Base-by-base conservation (phyloP, 1,140 invertebrate genomes). In the Anoplophora glabripennis region DNA sequence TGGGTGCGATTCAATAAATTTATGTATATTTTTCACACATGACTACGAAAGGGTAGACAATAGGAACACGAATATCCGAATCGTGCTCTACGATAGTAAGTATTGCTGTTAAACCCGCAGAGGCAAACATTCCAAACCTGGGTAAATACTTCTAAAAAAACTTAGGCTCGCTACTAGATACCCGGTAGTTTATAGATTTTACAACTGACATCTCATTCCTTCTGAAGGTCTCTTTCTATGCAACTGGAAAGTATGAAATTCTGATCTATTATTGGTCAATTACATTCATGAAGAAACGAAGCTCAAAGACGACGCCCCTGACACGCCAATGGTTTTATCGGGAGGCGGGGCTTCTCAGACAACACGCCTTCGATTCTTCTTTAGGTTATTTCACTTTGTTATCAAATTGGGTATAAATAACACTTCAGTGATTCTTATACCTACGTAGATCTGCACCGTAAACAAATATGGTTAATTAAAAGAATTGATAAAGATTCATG, bases 381-480 rank as follows among this genome's bases (percentile, higher is more conserved):
- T 5, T 36, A 14, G 12, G 33, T 34, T 49, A 49, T 4, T 12
- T 49, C 28, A 3, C 2, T 5, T 28, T 28, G 21, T 28, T 28
- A 28, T 28, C 21, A 49, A 37, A 49, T 49, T 35, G 28, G 35
- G 12, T 49, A 49, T 49, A 49, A 49, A 49, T 49, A 36, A 36
- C 34, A 49, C 47, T 35, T 34, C n/a, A 35, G 47, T 7, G 47
- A 49, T 49, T 14, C 35, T 35, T 35, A 35, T 33, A 2, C 5
- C 3, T 5, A 28, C 2, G 5, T 28, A 28, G 5, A 28, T 28
- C 5, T 28, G 5, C 21, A 3, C 21, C 21, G 5, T 28, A 28
- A 3, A 5, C 21, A 2, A 28, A 3, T 28, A 28, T 5, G 21
- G 5, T 28, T 28, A 28, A 3, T 3, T 5, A 28, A 28, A 28